phyloP scores from a whole-genome alignment of 2,113 vertebrate genomes.

The Corythornis madagascariensis region DNA sequence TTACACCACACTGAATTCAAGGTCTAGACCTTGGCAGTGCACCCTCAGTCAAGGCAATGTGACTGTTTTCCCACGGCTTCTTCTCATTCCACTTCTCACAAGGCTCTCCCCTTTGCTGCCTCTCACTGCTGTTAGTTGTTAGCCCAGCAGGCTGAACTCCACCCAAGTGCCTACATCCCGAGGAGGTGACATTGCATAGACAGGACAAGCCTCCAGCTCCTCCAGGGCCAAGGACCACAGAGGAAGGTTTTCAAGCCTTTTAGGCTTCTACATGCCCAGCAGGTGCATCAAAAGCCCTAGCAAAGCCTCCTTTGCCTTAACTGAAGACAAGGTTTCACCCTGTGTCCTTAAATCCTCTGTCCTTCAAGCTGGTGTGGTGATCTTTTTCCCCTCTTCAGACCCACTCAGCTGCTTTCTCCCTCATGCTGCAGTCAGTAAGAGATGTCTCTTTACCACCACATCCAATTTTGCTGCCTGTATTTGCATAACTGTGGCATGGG shows the following conservation, averaged over 20 bases:
- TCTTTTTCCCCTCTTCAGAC: neutral
- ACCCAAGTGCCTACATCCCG: accelerated
- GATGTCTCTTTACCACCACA: neutral
- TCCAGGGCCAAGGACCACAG: neutral
- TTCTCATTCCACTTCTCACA: conserved; percentile 15
- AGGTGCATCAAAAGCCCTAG: neutral
- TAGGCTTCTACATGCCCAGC: neutral
- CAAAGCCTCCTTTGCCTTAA: neutral
- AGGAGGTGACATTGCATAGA: accelerated
- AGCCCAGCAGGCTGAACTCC: neutral
- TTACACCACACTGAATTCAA: neutral
- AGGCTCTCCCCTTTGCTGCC: conserved; percentile 1
- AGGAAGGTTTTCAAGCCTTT: neutral
- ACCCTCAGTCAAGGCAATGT: neutral
- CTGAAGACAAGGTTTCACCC: neutral
- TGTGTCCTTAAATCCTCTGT: neutral
- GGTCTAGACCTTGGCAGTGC: neutral
- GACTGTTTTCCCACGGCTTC: conserved; percentile 41
- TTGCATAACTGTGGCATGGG: conserved; percentile 34
- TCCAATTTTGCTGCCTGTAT: neutral
- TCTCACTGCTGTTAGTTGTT: neutral
- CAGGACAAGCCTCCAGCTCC: neutral
- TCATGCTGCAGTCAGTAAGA: neutral
- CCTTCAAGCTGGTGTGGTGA: neutral
- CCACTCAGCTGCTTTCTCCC: neutral